Evolutionary conservation across 2,113 vertebrate species (phyloP).

Genomic region (Speoplatyrhinus poulsoni): DNA sequence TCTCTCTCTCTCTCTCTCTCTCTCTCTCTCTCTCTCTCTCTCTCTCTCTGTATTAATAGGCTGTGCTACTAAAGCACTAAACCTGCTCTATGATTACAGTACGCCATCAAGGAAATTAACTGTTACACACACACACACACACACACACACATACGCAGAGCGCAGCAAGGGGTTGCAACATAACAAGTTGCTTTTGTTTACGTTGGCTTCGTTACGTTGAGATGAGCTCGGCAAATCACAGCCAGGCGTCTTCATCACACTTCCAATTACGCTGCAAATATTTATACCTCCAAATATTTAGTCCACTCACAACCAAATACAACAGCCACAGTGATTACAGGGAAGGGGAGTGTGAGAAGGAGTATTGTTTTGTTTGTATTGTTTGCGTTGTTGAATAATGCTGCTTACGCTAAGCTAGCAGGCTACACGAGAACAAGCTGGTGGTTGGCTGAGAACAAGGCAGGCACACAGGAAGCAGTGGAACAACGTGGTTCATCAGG

Average conservation of each 20-base stretch:
- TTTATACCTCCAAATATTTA: constrained; percentile 85
- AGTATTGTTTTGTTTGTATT: no score
- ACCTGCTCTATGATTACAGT: constrained; percentile 79
- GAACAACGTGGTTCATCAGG: neutral
- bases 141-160: constrained; percentile 34
- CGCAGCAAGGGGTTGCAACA: constrained; percentile 28
- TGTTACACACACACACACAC: constrained; percentile 65
- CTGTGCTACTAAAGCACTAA: constrained; percentile 69
- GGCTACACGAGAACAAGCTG: no score
- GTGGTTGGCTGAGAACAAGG: neutral
- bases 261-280: constrained; percentile 82
- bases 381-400: no score
- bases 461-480: no score
- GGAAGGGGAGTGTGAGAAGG: neutral
- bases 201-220: constrained; percentile 65
- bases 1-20: constrained; percentile 28
- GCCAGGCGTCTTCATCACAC: constrained; percentile 76
- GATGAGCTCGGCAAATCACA: constrained; percentile 70
- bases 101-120: constrained; percentile 85
- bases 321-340: constrained; percentile 80
- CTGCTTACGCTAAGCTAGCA: no score
- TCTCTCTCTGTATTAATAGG: constrained; percentile 74
- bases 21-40: constrained; percentile 11
- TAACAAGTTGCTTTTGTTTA: constrained; percentile 84
- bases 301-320: constrained; percentile 82